These are phyloP conservation scores for Crypturellus tataupa DNA, from an alignment of 2,797 vertebrate genomes.

Conservation along the genomic window DNA sequence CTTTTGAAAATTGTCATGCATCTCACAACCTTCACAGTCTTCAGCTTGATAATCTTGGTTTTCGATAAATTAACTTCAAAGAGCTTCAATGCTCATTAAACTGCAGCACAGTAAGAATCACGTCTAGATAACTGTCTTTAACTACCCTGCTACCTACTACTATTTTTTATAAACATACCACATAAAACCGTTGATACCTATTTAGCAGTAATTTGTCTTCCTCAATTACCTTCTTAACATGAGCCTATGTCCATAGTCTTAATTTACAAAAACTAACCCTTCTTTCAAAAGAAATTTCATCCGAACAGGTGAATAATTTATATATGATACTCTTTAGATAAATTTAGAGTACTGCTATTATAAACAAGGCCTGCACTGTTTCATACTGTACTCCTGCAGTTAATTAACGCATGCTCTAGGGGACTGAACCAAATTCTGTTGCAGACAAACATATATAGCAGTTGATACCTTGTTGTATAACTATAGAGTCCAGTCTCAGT, in stretches of 20 bases:
- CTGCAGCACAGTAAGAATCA: neutral
- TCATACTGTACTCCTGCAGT: neutral
- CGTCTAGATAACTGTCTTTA: neutral
- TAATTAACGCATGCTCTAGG: neutral
- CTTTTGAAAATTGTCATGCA: neutral
- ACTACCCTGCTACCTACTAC: neutral
- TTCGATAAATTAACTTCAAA: neutral
- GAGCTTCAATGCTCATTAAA: neutral
- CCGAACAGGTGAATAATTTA: neutral
- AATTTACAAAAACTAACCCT: neutral
- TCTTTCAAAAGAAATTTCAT: neutral
- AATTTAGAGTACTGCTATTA: conserved; percentile 5
- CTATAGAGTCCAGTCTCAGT: conserved; percentile 87
- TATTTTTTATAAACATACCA: neutral
- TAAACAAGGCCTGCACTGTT: conserved; percentile 42
- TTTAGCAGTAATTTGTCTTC: neutral
- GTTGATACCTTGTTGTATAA: conserved; percentile 87
- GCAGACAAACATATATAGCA: conserved; percentile 54
- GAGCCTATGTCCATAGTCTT: neutral
- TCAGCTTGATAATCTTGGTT: neutral
- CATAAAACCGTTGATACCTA: neutral
- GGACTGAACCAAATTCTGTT: conserved; percentile 49
- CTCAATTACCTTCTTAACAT: neutral
- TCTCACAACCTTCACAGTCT: neutral
- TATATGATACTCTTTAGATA: neutral